These are phyloP conservation scores for Vanacampus margaritifer DNA, from an alignment of 2,113 vertebrate genomes.

Conservation along the genomic window DNA sequence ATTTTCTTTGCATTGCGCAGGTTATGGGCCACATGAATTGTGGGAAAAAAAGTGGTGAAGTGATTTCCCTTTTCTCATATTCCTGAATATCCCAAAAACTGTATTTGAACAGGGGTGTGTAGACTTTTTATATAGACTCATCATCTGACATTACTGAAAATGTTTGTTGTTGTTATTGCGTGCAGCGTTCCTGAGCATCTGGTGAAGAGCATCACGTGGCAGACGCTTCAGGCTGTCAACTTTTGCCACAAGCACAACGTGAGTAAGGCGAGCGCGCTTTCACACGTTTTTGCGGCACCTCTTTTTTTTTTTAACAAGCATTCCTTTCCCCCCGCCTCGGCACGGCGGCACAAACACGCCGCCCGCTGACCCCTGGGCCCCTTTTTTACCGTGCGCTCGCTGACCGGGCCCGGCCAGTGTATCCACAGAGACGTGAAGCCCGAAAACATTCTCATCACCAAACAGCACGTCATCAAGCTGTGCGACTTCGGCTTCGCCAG, in stretches of 20 bases:
- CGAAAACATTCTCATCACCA: slow-evolving; percentile 95
- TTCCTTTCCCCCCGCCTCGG: slow-evolving; percentile 45
- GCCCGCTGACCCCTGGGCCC: slow-evolving; percentile 39
- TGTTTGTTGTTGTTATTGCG: background rate
- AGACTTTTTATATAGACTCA: background rate
- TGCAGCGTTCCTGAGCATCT: slow-evolving; percentile 85
- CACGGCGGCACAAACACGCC: slow-evolving; percentile 20
- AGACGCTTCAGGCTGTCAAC: slow-evolving; percentile 91
- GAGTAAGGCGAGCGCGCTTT: slow-evolving; percentile 13
- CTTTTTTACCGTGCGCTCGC: slow-evolving; percentile 41
- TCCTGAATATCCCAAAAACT: too few relatives aligned
- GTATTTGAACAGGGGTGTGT: too few relatives aligned
- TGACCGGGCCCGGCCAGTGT: slow-evolving; percentile 72
- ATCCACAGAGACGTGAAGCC: slow-evolving; percentile 96
- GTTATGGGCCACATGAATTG: too few relatives aligned
- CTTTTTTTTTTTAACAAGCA: slow-evolving; percentile 52
- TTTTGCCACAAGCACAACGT: slow-evolving; percentile 96
- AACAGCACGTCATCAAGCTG: slow-evolving; percentile 91
- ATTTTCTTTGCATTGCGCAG: too few relatives aligned
- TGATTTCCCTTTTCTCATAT: too few relatives aligned
- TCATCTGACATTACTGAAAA: background rate
- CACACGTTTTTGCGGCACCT: slow-evolving; percentile 25
- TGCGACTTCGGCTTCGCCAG: slow-evolving; percentile 97
- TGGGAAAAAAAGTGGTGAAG: too few relatives aligned
- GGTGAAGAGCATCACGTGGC: slow-evolving; percentile 90